Percentiles rank a stretch among this genome's conserved stretches.
Conservation (phyloP, 1,140 invertebrate species). For the Halictus rubicundus region DNA sequence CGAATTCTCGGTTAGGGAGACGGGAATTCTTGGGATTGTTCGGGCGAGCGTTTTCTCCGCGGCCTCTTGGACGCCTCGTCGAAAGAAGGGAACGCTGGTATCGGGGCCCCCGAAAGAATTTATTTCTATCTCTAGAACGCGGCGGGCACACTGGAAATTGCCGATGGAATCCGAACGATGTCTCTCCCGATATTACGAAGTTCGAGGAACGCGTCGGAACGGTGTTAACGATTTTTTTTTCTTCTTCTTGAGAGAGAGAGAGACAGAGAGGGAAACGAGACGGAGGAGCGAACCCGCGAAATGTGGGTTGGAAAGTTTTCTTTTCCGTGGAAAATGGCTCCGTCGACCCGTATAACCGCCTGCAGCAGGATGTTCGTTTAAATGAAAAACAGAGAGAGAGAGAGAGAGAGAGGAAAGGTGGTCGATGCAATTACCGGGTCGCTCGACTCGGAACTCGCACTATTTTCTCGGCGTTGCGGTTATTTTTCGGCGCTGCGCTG, state of each 20-base stretch:
- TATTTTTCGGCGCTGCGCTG: slow-evolving; percentile 1
- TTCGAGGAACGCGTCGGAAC: too few relatives aligned
- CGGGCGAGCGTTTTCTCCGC: neutral
- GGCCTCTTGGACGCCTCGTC: slow-evolving; percentile 6
- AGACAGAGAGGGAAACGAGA: too few relatives aligned
- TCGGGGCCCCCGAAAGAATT: neutral
- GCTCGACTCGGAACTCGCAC: neutral
- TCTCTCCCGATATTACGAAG: too few relatives aligned
- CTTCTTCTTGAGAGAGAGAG: too few relatives aligned
- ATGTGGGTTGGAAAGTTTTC: too few relatives aligned
- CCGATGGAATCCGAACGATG: too few relatives aligned
- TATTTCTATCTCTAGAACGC: too few relatives aligned
- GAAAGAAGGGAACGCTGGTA: neutral
- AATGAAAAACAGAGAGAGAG: too few relatives aligned
- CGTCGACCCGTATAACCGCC: neutral
- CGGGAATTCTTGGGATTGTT: slow-evolving; percentile 43
- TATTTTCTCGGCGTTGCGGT: neutral
- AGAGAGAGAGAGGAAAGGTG: neutral
- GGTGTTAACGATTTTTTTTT: too few relatives aligned
- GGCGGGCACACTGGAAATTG: too few relatives aligned
- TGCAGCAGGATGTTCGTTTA: neutral
- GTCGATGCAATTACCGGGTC: slow-evolving; percentile 7
- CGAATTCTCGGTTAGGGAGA: slow-evolving; percentile 40
- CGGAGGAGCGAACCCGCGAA: too few relatives aligned
- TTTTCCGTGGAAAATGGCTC: neutral